A percentile compares a stretch with the other conserved stretches of the same genome.
phyloP scores from a whole-genome alignment of 1,140 invertebrate genomes.

The Notospermus geniculatus region DNA sequence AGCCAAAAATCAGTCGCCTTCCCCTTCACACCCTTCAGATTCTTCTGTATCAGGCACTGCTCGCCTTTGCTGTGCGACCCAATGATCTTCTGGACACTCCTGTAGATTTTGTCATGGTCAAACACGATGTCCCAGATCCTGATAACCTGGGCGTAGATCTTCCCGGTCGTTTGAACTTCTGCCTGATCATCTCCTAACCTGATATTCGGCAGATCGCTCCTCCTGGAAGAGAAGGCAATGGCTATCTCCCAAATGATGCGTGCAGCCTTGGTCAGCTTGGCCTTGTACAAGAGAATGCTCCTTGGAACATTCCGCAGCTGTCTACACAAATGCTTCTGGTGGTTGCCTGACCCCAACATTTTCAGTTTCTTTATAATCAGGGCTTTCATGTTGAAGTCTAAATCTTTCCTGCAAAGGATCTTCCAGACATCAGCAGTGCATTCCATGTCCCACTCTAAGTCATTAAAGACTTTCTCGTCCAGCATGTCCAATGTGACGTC shows the following conservation, averaged over 20 bases:
- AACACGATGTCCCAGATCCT: constrained; percentile 48
- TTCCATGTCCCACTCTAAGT: constrained; percentile 46
- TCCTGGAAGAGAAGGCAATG: constrained; percentile 42
- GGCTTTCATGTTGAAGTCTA: constrained; percentile 31
- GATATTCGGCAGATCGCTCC: constrained; percentile 36
- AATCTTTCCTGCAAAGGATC: constrained; percentile 32
- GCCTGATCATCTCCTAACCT: constrained; percentile 21
- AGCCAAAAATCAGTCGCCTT: constrained; percentile 7
- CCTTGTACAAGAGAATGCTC: constrained; percentile 37
- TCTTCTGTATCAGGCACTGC: constrained; percentile 39
- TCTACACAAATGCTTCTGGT: constrained; percentile 31
- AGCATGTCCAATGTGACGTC: background rate
- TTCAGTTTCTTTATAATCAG: constrained; percentile 34
- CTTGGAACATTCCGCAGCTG: constrained; percentile 27
- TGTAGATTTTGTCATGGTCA: constrained; percentile 33
- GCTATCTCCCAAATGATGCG: constrained; percentile 47
- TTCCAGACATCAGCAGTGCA: constrained; percentile 47
- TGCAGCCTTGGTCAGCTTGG: constrained; percentile 34
- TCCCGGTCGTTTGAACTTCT: constrained; percentile 24
- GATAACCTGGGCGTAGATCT: constrained; percentile 48
- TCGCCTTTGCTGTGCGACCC: constrained; percentile 41
- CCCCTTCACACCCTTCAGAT: constrained; percentile 33
- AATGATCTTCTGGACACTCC: constrained; percentile 31
- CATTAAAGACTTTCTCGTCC: constrained; percentile 9
- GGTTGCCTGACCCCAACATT: constrained; percentile 40